Conservation (phyloP, 2,113 vertebrate species). For the Mobula hypostoma region DNA sequence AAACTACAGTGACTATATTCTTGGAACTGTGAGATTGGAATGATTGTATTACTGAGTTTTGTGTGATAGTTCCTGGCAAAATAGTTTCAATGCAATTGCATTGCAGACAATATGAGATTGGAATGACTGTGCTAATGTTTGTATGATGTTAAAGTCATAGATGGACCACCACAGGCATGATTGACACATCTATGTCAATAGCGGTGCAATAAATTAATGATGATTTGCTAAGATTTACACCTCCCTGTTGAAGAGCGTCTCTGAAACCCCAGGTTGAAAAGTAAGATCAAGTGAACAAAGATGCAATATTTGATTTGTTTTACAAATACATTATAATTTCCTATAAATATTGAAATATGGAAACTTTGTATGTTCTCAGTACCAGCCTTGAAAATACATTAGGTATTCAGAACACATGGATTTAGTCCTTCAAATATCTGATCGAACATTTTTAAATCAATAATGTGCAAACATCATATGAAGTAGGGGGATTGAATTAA, state of each 20-base stretch:
- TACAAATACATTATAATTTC: not conserved
- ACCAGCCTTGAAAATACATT: not conserved
- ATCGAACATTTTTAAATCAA: not conserved
- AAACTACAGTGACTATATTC: not conserved
- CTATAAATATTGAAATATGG: not conserved
- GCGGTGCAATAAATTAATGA: not conserved
- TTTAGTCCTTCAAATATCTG: not conserved
- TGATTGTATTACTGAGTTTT: not conserved
- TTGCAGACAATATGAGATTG: not conserved
- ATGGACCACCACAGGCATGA: not conserved
- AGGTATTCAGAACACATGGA: not conserved
- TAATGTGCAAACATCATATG: not conserved
- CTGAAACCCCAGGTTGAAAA: not conserved
- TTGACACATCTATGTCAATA: not conserved
- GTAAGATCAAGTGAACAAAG: not conserved
- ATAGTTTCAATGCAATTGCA: not conserved
- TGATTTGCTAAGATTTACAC: not conserved
- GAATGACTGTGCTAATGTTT: not conserved
- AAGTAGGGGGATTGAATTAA: not conserved
- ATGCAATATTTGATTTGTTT: not conserved
- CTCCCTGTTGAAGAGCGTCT: not conserved
- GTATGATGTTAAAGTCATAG: not conserved
- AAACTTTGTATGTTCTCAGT: not conserved
- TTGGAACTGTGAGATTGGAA: not conserved
- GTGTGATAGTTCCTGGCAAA: not conserved